phyloP scores from a whole-genome alignment of 1,140 invertebrate genomes.

The Pentalonia nigronervosa region DNA sequence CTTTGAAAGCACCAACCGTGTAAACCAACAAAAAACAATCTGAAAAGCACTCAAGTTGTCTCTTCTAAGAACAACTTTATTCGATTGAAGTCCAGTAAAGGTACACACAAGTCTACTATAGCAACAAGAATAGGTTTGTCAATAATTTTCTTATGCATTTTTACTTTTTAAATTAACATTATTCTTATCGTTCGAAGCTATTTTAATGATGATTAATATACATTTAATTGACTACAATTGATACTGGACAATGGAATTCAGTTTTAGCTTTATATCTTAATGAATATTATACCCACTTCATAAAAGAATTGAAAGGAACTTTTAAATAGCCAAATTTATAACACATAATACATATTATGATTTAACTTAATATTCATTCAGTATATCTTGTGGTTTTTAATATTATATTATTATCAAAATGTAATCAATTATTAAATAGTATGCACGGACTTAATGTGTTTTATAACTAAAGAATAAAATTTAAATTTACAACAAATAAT shows the following conservation, averaged over 20 bases:
- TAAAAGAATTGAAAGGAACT: not conserved
- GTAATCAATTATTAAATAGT: not conserved
- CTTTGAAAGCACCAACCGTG: not conserved
- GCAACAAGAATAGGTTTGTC: not conserved
- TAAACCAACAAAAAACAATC: conserved; percentile 33
- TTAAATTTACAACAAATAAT: not conserved
- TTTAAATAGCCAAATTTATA: not conserved
- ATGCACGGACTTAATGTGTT: not conserved
- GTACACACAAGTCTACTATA: not conserved
- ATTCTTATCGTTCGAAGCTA: not conserved
- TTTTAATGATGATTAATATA: not conserved
- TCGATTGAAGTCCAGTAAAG: not conserved
- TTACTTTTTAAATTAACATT: not conserved
- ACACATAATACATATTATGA: not conserved
- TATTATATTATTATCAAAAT: not conserved
- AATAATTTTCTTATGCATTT: not conserved
- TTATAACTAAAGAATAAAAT: not conserved
- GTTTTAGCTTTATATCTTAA: not conserved
- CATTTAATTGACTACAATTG: not conserved
- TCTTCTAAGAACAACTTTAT: not conserved
- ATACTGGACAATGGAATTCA: not conserved
- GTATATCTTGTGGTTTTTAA: not conserved
- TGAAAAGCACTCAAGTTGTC: not conserved
- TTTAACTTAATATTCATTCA: not conserved
- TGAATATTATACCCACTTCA: not conserved